These are phyloP conservation scores for Ptilorrhoa leucosticta DNA, from an alignment of 2,113 vertebrate genomes.

Conservation along the genomic window DNA sequence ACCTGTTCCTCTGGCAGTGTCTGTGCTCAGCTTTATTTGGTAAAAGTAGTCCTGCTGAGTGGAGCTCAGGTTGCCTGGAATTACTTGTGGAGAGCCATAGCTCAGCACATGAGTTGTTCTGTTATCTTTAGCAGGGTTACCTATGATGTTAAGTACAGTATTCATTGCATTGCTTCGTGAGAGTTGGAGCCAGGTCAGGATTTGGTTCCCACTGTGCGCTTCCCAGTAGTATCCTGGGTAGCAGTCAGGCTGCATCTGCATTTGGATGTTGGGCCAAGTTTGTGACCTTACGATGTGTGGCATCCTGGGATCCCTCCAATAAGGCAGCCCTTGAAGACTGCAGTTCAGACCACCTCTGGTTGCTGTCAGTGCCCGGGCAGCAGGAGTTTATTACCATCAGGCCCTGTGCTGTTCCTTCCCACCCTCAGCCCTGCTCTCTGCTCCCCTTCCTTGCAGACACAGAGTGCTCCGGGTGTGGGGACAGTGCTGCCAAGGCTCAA, in stretches of 20 bases:
- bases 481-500: background rate
- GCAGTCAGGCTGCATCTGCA: background rate
- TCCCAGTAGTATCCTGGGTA: background rate
- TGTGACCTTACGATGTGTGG: rapidly evolving
- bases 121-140: background rate
- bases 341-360: rapidly evolving
- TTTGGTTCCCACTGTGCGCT: background rate
- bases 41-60: background rate
- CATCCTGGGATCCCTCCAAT: rapidly evolving
- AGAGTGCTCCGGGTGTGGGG: rapidly evolving
- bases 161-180: background rate
- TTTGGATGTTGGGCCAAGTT: background rate
- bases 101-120: background rate
- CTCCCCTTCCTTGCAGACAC: background rate
- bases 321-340: background rate
- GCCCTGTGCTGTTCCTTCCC: background rate
- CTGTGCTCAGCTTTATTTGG: background rate
- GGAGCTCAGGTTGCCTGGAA: background rate
- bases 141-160: background rate
- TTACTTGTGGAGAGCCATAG: background rate
- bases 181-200: background rate
- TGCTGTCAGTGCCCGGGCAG: rapidly evolving
- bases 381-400: rapidly evolving
- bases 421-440: no score
- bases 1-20: background rate